These are phyloP conservation scores for Sesia bembeciformis DNA, from an alignment of 2,888 invertebrate species.

Conservation along the genomic window DNA sequence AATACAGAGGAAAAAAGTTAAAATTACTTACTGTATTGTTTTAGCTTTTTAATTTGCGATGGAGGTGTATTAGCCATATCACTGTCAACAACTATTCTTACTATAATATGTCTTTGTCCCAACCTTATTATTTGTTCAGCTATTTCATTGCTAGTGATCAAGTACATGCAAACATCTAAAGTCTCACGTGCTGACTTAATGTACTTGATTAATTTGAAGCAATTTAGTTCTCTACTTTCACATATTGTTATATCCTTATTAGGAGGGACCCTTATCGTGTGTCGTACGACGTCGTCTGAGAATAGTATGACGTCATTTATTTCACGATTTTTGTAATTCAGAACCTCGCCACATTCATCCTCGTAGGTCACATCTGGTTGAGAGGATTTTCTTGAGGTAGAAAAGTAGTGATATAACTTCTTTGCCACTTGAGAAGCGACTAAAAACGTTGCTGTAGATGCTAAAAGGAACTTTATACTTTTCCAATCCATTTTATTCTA, in stretches of 20 bases:
- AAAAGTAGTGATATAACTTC: conserved; percentile 52
- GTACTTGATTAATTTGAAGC: conserved; percentile 62
- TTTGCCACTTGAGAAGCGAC: conserved; percentile 56
- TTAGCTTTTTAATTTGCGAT: conserved; percentile 59
- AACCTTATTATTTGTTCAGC: conserved; percentile 60
- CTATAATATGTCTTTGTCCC: conserved; percentile 61
- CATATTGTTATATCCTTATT: conserved; percentile 52
- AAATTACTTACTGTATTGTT: conserved; percentile 56
- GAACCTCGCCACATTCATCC: conserved; percentile 43
- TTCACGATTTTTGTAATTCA: conserved; percentile 48
- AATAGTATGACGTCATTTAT: conserved; percentile 67
- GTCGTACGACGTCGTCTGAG: conserved; percentile 54
- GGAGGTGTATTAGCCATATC: conserved; percentile 64
- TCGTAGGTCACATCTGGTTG: conserved; percentile 37
- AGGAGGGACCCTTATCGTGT: conserved; percentile 46
- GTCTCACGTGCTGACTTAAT: conserved; percentile 66
- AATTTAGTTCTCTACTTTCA: conserved; percentile 60
- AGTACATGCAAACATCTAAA: conserved; percentile 66
- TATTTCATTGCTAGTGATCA: conserved; percentile 63
- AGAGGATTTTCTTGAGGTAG: conserved; percentile 20
- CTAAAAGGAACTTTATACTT: conserved; percentile 52
- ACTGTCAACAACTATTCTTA: conserved; percentile 63
- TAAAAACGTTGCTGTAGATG: conserved; percentile 54
- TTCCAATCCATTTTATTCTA: conserved; percentile 55
- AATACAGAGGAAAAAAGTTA: not conserved